A percentile compares a stretch with the other conserved stretches of the same genome.
phyloP scores from a whole-genome alignment of 2,797 vertebrate species.

The Tiaroga cobitis region DNA sequence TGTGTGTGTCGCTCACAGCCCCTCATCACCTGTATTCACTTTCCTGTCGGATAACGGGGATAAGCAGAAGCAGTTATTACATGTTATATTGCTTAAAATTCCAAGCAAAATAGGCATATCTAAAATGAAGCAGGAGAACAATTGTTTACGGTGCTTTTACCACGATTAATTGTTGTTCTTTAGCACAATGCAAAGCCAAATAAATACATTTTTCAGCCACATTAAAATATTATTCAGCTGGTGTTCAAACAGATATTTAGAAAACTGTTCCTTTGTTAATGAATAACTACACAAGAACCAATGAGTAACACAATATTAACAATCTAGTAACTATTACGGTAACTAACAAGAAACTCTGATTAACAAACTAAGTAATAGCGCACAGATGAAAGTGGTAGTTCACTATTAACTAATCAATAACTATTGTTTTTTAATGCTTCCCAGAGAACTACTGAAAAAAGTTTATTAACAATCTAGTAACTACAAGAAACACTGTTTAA shows the following conservation, averaged over 20 bases:
- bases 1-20: background rate
- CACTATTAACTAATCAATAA: no score
- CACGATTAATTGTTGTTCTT: background rate
- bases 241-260: background rate
- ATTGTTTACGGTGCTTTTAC: background rate
- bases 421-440: no score
- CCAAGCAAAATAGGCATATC: background rate
- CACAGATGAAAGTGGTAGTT: no score
- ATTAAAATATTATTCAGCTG: background rate
- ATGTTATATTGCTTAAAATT: background rate
- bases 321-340: no score
- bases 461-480: no score
- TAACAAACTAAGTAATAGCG: no score
- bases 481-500: no score
- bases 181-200: background rate
- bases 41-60: background rate
- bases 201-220: background rate
- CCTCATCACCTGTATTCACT: constrained; percentile 11
- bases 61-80: background rate
- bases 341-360: no score
- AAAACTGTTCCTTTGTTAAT: no score
- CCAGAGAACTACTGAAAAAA: no score
- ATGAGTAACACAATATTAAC: no score
- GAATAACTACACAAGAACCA: no score
- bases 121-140: background rate